A percentile compares a stretch with the other conserved stretches of the same genome.
Evolutionary conservation across 2,888 invertebrate genomes (phyloP).

Genomic region (Cynaeus angustus): DNA sequence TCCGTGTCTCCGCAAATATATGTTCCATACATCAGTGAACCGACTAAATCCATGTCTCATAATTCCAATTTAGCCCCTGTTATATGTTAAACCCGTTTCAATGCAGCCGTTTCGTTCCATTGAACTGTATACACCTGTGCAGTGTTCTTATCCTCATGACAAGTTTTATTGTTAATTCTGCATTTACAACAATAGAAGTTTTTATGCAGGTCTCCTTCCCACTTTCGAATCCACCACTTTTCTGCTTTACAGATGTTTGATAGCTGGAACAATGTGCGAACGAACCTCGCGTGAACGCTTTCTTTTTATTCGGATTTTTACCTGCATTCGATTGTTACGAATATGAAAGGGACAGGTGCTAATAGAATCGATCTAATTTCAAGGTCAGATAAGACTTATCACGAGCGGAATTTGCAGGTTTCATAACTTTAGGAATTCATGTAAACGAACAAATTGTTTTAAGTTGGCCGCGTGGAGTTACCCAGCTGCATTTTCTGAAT

Average conservation of each 20-base stretch:
- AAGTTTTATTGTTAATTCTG: background rate
- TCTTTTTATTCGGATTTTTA: background rate
- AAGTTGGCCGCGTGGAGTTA: background rate
- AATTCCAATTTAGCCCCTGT: background rate
- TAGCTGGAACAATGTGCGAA: background rate
- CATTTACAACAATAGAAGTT: background rate
- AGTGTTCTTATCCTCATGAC: background rate
- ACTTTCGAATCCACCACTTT: background rate
- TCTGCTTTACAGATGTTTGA: constrained; percentile 2
- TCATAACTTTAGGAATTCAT: background rate
- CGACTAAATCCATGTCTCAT: background rate
- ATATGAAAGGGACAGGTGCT: background rate
- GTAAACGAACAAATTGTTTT: background rate
- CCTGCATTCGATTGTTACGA: background rate
- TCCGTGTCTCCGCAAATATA: background rate
- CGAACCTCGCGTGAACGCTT: background rate
- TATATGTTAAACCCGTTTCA: too few relatives aligned
- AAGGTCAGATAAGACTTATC: background rate
- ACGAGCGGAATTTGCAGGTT: background rate
- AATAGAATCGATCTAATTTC: background rate
- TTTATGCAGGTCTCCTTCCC: background rate
- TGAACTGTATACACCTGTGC: background rate
- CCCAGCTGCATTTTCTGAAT: background rate
- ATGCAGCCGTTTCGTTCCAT: background rate
- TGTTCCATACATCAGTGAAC: background rate